Evolutionary conservation across 2,797 vertebrate genomes (phyloP).

Genomic region (Urophycis tenuis): DNA sequence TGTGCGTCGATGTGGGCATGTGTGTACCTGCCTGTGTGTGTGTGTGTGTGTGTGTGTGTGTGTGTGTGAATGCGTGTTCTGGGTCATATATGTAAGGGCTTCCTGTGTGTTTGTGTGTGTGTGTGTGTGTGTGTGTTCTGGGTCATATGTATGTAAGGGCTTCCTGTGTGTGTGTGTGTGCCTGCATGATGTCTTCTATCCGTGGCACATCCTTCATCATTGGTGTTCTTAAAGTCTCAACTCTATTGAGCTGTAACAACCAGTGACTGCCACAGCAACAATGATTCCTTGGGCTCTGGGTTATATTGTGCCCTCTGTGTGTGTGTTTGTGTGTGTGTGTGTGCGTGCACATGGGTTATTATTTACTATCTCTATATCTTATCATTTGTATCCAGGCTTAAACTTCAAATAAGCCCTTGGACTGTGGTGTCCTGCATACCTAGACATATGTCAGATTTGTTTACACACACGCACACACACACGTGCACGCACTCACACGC

Average conservation of each 20-base stretch:
- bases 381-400: neutral
- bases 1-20: neutral
- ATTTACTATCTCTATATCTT: neutral
- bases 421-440: neutral
- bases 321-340: slow-evolving; percentile 3
- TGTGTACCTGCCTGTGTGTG: neutral
- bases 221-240: slow-evolving; percentile 27
- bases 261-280: slow-evolving; percentile 19
- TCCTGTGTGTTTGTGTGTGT: too few relatives aligned
- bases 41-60: neutral
- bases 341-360: neutral
- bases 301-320: slow-evolving; percentile 1
- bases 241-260: slow-evolving; percentile 39
- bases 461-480: neutral
- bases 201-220: slow-evolving; percentile 9
- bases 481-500: too few relatives aligned
- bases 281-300: slow-evolving; percentile 28
- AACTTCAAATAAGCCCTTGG: neutral
- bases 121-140: too few relatives aligned
- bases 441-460: neutral
- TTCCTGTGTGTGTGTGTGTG: neutral
- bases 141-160: too few relatives aligned
- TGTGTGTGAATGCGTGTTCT: too few relatives aligned
- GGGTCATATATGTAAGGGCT: too few relatives aligned
- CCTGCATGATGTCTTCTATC: neutral